A percentile compares a stretch with the other conserved stretches of the same genome.
These are phyloP conservation scores for Chrysolina americana DNA, from an alignment of 2,888 invertebrate genomes.

Conservation along the genomic window DNA sequence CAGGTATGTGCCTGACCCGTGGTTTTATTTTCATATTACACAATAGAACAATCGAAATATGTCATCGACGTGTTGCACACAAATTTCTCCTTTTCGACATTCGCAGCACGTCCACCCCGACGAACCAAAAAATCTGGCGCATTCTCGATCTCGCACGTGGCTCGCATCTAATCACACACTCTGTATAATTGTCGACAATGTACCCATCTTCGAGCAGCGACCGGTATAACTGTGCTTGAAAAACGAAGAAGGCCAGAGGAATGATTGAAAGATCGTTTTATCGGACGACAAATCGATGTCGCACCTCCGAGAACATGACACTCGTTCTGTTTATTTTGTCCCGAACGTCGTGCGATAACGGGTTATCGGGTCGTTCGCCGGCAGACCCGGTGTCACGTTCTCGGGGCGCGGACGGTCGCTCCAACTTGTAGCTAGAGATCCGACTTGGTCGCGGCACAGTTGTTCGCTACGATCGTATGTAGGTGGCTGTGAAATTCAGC, in stretches of 20 bases:
- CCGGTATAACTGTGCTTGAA: slow-evolving; percentile 27
- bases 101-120: slow-evolving; percentile 32
- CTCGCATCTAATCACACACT: slow-evolving; percentile 36
- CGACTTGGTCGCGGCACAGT: slow-evolving; percentile 55
- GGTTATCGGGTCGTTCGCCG: slow-evolving; percentile 2
- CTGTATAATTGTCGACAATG: slow-evolving; percentile 33
- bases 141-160: slow-evolving; percentile 49
- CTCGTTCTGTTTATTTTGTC: slow-evolving; percentile 23
- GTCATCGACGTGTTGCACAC: neutral
- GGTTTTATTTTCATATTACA: neutral
- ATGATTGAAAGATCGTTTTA: slow-evolving; percentile 59
- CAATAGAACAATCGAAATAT: slow-evolving; percentile 2
- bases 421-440: slow-evolving; percentile 46
- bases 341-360: slow-evolving; percentile 25
- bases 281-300: slow-evolving; percentile 43
- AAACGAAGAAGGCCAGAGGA: slow-evolving; percentile 40
- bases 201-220: slow-evolving; percentile 35
- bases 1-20: neutral
- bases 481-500: slow-evolving; percentile 51
- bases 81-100: slow-evolving; percentile 35
- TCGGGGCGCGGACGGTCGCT: slow-evolving; percentile 24
- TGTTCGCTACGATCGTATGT: slow-evolving; percentile 57
- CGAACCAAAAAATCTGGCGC: slow-evolving; percentile 37
- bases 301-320: slow-evolving; percentile 41
- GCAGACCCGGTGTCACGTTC: slow-evolving; percentile 38